phyloP scores from a whole-genome alignment of 2,113 vertebrate species.

The Ageneiosus marmoratus region DNA sequence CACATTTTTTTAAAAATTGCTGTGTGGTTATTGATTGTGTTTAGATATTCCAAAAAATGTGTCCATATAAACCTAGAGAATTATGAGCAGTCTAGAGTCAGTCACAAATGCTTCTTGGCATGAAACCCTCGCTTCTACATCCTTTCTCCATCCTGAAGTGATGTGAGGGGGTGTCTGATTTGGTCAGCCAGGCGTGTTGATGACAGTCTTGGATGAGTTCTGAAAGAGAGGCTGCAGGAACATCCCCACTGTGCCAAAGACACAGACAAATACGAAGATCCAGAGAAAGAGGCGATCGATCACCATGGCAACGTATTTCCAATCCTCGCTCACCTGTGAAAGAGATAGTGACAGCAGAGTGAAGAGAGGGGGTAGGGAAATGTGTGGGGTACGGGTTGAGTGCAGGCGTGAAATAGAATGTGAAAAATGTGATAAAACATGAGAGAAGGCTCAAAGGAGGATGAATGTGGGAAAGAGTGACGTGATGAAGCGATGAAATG shows the following conservation, averaged over 20 bases:
- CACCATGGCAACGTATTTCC: conserved; percentile 98
- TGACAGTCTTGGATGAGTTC: conserved; percentile 86
- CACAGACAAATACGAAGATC: conserved; percentile 94
- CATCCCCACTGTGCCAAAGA: conserved; percentile 93
- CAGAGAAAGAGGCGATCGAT: conserved; percentile 96
- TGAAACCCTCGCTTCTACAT: conserved; percentile 40
- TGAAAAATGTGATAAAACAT: background rate
- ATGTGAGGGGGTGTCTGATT: conserved; percentile 14
- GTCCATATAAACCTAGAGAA: conserved; percentile 66
- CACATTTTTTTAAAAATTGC: background rate
- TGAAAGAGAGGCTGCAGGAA: conserved; percentile 96
- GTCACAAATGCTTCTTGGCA: conserved; percentile 10
- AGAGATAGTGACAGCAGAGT: conserved; percentile 24
- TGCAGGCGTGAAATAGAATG: background rate
- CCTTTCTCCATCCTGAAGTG: conserved; percentile 50
- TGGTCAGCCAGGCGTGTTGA: conserved; percentile 74
- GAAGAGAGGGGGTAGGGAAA: background rate
- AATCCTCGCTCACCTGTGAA: conserved; percentile 92
- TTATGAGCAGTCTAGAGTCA: conserved; percentile 59
- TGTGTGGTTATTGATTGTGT: conserved; percentile 55
- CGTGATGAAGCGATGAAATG: conserved; percentile 4
- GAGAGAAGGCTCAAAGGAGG: background rate
- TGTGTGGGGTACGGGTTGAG: background rate
- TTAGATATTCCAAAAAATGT: conserved; percentile 56
- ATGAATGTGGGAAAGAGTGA: background rate